Evolutionary conservation across 2,888 invertebrate genomes (phyloP).

Genomic region (Meganola albula): DNA sequence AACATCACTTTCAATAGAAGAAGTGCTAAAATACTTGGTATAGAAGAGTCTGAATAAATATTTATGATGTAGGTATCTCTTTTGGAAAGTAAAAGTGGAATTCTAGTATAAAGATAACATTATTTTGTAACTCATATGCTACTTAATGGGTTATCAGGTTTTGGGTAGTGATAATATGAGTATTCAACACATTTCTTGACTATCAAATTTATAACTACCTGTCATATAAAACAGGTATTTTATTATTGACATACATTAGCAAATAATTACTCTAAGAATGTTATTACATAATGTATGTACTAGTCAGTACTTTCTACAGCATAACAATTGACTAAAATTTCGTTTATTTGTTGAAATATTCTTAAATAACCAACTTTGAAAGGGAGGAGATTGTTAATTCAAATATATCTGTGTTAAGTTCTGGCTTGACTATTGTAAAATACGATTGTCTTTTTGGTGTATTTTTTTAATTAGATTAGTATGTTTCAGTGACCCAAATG

Average conservation of each 20-base stretch:
- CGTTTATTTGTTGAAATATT: too few species aligned
- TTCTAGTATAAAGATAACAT: slow-evolving; percentile 16
- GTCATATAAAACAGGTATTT: slow-evolving; percentile 12
- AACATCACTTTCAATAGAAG: neutral
- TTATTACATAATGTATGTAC: neutral
- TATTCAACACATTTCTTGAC: slow-evolving; percentile 13
- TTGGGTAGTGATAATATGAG: slow-evolving; percentile 23
- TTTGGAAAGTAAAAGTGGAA: slow-evolving; percentile 24
- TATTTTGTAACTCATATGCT: slow-evolving; percentile 22
- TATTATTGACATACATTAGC: slow-evolving; percentile 5
- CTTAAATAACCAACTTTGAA: too few species aligned
- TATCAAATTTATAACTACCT: slow-evolving; percentile 12
- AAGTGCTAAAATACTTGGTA: neutral
- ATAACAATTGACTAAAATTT: too few species aligned
- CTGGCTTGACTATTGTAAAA: too few species aligned
- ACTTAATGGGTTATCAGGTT: slow-evolving; percentile 22
- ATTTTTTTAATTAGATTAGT: too few species aligned
- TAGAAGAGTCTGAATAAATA: neutral
- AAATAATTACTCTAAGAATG: slow-evolving; percentile 1
- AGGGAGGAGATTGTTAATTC: too few species aligned
- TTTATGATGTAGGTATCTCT: slow-evolving; percentile 9
- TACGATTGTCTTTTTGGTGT: too few species aligned
- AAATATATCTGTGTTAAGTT: too few species aligned
- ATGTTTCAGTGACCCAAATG: too few species aligned
- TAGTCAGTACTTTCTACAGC: neutral